A percentile compares a stretch with the other conserved stretches of the same genome.
phyloP scores from a whole-genome alignment of 35 echinoderm and acorn worm genomes.

The Anneissia japonica region DNA sequence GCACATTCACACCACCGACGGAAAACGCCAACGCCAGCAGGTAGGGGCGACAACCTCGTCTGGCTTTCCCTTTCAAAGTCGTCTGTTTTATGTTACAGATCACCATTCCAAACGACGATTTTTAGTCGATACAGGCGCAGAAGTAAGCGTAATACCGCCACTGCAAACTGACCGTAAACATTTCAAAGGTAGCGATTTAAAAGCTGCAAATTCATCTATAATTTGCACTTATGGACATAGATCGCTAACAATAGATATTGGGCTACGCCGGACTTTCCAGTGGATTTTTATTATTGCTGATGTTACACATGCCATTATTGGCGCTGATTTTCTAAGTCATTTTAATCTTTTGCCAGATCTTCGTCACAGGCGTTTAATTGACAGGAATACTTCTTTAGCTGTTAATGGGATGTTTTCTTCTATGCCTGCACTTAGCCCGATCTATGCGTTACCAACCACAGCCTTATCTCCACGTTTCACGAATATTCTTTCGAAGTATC shows the following conservation, averaged over 20 bases:
- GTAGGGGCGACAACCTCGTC: background rate
- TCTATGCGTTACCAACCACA: no score
- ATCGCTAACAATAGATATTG: background rate
- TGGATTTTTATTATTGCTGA: constrained; percentile 4
- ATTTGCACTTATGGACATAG: background rate
- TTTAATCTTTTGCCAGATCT: background rate
- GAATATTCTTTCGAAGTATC: no score
- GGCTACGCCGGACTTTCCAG: background rate
- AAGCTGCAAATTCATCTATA: background rate
- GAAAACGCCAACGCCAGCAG: no score
- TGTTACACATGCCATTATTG: background rate
- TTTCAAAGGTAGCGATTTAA: background rate
- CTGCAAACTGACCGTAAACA: background rate
- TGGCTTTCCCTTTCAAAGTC: no score
- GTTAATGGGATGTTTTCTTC: no score
- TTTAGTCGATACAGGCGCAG: constrained; percentile 16
- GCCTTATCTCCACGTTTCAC: no score
- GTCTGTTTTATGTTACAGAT: background rate
- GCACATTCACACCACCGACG: background rate
- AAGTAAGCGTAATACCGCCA: constrained; percentile 20
- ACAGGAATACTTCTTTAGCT: no score
- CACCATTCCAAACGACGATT: background rate
- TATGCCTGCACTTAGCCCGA: no score
- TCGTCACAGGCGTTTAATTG: background rate
- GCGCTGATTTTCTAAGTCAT: background rate